Percentiles rank a stretch among this genome's conserved stretches.
Evolutionary conservation across 1,140 invertebrate species (phyloP).

Genomic region (Contarinia nasturtii): DNA sequence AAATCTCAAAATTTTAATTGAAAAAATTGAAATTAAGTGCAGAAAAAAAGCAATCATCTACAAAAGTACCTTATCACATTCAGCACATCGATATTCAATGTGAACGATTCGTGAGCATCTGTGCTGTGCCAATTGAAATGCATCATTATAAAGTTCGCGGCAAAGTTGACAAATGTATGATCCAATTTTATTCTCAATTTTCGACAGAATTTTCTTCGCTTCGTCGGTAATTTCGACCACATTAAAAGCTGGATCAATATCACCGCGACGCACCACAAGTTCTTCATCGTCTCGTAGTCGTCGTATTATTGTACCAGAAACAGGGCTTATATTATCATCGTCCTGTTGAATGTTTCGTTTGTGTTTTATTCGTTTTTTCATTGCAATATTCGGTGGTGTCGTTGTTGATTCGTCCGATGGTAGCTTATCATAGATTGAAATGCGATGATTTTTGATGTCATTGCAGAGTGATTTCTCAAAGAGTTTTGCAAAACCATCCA

Average conservation of each 20-base stretch:
- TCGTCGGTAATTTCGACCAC: slow-evolving; percentile 93
- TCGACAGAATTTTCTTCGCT: slow-evolving; percentile 78
- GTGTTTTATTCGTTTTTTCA: slow-evolving; percentile 43
- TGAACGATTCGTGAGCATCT: slow-evolving; percentile 92
- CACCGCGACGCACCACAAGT: slow-evolving; percentile 62
- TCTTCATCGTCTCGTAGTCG: slow-evolving; percentile 60
- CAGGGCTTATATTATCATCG: slow-evolving; percentile 92
- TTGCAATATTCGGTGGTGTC: slow-evolving; percentile 27
- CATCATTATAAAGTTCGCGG: slow-evolving; percentile 79
- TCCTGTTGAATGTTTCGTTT: slow-evolving; percentile 50
- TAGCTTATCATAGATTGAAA: slow-evolving; percentile 7
- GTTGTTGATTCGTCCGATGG: slow-evolving; percentile 12
- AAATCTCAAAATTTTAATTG: too few relatives aligned
- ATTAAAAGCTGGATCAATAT: slow-evolving; percentile 93
- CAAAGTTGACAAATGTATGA: slow-evolving; percentile 92
- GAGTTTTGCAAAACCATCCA: slow-evolving; percentile 18
- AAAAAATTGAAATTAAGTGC: too few relatives aligned
- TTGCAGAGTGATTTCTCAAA: slow-evolving; percentile 10
- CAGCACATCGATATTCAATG: slow-evolving; percentile 94
- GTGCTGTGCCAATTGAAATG: slow-evolving; percentile 91
- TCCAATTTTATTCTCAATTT: slow-evolving; percentile 92
- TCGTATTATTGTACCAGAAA: slow-evolving; percentile 89
- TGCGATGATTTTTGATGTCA: not conserved
- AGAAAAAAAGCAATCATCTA: too few relatives aligned
- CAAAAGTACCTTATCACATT: slow-evolving; percentile 94